Conservation (phyloP, 1,140 invertebrate species). For the Cherax destructor region DNA sequence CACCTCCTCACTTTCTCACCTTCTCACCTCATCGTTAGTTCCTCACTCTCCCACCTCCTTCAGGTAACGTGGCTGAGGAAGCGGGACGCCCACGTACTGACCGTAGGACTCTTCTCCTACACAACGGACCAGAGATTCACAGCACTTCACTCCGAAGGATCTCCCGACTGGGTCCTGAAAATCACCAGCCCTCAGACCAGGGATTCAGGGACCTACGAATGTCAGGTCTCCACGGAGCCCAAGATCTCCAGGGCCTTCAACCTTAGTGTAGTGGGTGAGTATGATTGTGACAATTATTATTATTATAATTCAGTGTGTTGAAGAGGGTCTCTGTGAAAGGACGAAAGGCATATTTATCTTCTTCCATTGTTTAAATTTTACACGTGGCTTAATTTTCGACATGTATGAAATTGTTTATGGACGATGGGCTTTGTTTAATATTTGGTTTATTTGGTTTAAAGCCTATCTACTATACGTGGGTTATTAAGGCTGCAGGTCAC, state of each 20-base stretch:
- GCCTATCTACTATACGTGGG: no score
- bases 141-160: constrained; percentile 87
- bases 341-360: no score
- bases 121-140: constrained; percentile 91
- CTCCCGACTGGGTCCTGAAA: constrained; percentile 94
- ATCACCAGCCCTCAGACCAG: constrained; percentile 90
- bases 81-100: constrained; percentile 91
- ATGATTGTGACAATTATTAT: not conserved
- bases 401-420: no score
- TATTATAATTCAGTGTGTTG: not conserved
- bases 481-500: no score
- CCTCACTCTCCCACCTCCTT: not conserved
- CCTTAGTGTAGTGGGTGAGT: constrained; percentile 74
- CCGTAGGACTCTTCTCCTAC: constrained; percentile 89
- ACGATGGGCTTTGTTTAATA: no score
- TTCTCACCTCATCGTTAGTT: not conserved
- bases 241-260: constrained; percentile 74
- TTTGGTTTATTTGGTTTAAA: no score
- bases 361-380: no score
- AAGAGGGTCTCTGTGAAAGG: no score
- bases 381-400: no score
- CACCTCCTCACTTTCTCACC: not conserved
- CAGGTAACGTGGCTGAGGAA: constrained; percentile 96
- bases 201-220: constrained; percentile 79
- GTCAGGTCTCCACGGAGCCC: constrained; percentile 76